Percentiles rank a stretch among this genome's conserved stretches.
Conservation (phyloP, 2,113 vertebrate species). For the Festucalex cinctus region DNA sequence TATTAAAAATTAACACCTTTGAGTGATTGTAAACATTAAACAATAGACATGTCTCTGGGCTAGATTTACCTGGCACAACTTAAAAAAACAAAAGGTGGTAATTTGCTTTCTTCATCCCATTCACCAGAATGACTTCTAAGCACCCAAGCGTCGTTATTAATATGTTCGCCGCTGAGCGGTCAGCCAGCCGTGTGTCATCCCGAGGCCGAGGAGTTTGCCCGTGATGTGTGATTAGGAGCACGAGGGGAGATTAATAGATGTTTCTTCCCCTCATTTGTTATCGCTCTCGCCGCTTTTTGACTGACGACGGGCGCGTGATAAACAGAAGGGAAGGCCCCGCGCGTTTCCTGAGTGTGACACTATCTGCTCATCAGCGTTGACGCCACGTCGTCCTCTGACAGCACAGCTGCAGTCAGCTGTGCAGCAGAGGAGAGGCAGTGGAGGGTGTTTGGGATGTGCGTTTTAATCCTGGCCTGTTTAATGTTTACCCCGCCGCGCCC, state of each 20-base stretch:
- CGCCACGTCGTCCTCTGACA: slow-evolving; percentile 82
- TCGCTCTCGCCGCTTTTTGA: slow-evolving; percentile 80
- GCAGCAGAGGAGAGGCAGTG: slow-evolving; percentile 72
- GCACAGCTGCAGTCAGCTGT: slow-evolving; percentile 81
- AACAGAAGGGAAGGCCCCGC: slow-evolving; percentile 80
- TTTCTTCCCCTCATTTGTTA: slow-evolving; percentile 78
- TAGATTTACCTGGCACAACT: slow-evolving; percentile 64
- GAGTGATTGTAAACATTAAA: too few species aligned
- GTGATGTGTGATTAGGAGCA: slow-evolving; percentile 77
- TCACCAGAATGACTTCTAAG: slow-evolving; percentile 81
- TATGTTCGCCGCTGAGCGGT: slow-evolving; percentile 67
- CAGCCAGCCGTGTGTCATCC: slow-evolving; percentile 65
- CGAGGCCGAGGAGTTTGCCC: slow-evolving; percentile 73
- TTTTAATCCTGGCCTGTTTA: slow-evolving; percentile 99
- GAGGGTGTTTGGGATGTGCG: slow-evolving; percentile 96
- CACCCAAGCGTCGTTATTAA: slow-evolving; percentile 77
- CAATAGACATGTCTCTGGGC: too few species aligned
- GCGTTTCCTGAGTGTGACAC: slow-evolving; percentile 88
- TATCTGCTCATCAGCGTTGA: slow-evolving; percentile 85
- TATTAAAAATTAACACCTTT: too few species aligned
- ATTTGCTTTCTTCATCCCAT: slow-evolving; percentile 75
- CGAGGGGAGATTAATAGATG: slow-evolving; percentile 75
- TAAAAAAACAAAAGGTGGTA: slow-evolving; percentile 72
- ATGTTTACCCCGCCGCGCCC: slow-evolving; percentile 83
- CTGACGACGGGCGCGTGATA: slow-evolving; percentile 74